Conservation (phyloP, 2,113 vertebrate species). For the Gavia stellata region DNA sequence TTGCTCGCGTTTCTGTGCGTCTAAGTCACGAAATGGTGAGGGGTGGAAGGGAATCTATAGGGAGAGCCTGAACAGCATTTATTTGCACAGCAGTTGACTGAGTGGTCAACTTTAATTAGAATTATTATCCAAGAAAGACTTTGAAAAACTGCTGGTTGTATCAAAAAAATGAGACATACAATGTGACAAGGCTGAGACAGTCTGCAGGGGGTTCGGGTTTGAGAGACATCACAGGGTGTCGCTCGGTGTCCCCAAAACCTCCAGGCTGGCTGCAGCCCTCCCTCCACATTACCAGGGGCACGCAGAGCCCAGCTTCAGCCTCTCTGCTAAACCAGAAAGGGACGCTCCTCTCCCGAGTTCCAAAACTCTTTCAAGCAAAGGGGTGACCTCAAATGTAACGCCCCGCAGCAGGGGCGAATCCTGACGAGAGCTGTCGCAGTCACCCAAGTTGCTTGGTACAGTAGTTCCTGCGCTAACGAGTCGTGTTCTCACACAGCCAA, state of each 20-base stretch:
- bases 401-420: background rate
- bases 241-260: rapidly evolving
- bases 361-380: background rate
- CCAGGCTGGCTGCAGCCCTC: background rate
- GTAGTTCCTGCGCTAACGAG: rapidly evolving
- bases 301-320: background rate
- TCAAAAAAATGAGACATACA: background rate
- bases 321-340: background rate
- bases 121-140: background rate
- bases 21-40: background rate
- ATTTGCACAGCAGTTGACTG: background rate
- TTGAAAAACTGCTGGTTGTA: background rate
- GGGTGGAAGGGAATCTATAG: background rate
- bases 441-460: background rate
- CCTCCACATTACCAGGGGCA: background rate
- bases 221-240: rapidly evolving
- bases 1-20: background rate
- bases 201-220: background rate
- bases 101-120: background rate
- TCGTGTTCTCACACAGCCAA: background rate
- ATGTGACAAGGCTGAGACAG: background rate
- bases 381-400: rapidly evolving
- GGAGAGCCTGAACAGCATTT: background rate
- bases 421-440: rapidly evolving
- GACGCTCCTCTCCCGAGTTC: background rate